Percentiles rank a stretch among this genome's conserved stretches.
These are phyloP conservation scores for Rhinogobius similis DNA, from an alignment of 2,113 vertebrate genomes.

Conservation along the genomic window DNA sequence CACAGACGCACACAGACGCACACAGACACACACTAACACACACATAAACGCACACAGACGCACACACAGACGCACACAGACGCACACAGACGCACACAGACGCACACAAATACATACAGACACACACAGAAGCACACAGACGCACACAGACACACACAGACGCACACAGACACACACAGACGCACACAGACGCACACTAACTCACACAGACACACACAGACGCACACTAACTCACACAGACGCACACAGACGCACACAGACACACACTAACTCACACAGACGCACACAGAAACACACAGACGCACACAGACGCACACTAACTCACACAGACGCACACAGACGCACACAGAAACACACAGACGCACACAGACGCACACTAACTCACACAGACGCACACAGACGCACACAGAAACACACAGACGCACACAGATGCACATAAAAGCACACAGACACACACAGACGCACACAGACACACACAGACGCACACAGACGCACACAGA, in stretches of 20 bases:
- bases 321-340: conserved; percentile 33
- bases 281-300: conserved; percentile 11
- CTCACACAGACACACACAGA: conserved; percentile 5
- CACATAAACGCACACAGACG: too few relatives aligned
- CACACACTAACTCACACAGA: conserved; percentile 32
- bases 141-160: too few relatives aligned
- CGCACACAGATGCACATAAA: too few relatives aligned
- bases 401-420: neutral
- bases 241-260: conserved; percentile 16
- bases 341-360: neutral
- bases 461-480: too few relatives aligned
- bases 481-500: too few relatives aligned
- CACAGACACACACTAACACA: too few relatives aligned
- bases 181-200: neutral
- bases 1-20: too few relatives aligned
- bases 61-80: neutral
- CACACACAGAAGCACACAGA: too few relatives aligned
- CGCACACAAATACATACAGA: neutral
- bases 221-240: conserved; percentile 35
- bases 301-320: conserved; percentile 1
- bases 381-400: conserved; percentile 1
- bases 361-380: conserved; percentile 15
- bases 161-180: too few relatives aligned
- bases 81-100: neutral
- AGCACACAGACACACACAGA: too few relatives aligned